phyloP scores from a whole-genome alignment of 2,113 vertebrate genomes.

The Jacana jacana region DNA sequence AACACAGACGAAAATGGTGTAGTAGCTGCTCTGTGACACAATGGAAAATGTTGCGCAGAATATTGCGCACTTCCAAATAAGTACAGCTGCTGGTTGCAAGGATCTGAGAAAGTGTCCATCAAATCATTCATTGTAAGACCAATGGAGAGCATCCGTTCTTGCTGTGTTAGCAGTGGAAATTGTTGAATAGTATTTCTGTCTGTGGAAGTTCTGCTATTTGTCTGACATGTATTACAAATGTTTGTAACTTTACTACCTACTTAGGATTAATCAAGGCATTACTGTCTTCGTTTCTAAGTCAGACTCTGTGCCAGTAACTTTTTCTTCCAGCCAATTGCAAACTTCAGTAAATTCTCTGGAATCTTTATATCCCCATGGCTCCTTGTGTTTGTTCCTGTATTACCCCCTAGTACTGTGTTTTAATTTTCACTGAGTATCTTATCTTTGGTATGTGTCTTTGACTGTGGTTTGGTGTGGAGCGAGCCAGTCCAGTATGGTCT shows the following conservation, averaged over 20 bases:
- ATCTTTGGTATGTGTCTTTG: background rate
- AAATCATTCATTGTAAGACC: background rate
- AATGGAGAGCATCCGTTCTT: background rate
- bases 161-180: background rate
- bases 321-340: background rate
- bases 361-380: background rate
- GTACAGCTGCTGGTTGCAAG: background rate
- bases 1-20: background rate
- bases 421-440: background rate
- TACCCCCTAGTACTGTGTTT: background rate
- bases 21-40: background rate
- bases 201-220: background rate
- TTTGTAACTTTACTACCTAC: background rate
- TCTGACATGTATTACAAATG: background rate
- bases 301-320: background rate
- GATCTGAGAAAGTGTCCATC: accelerated
- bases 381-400: background rate
- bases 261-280: background rate
- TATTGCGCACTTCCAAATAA: accelerated
- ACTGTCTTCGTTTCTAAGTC: background rate
- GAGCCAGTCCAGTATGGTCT: background rate
- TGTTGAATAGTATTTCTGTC: background rate
- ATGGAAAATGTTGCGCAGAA: background rate
- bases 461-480: background rate
- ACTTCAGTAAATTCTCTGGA: background rate